These are phyloP conservation scores for Poeciliopsis turneri DNA, from an alignment of 2,797 vertebrate genomes.

Conservation along the genomic window DNA sequence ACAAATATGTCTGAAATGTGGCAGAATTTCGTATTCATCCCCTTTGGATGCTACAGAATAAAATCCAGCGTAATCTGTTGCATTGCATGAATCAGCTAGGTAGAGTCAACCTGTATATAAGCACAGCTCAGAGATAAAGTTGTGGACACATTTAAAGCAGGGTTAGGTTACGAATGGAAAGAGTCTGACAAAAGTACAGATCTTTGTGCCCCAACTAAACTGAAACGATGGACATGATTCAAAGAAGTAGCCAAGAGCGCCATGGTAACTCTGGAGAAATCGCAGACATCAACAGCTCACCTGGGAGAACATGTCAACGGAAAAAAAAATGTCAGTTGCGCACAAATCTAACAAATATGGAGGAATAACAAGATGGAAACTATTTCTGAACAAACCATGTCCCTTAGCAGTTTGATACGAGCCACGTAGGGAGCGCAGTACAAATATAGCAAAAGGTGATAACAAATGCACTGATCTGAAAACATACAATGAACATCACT, in stretches of 20 bases:
- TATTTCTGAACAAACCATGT: background rate
- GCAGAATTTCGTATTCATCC: background rate
- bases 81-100: background rate
- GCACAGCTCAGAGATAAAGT: background rate
- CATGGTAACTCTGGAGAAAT: background rate
- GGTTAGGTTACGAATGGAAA: background rate
- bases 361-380: background rate
- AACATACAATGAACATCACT: too few species aligned
- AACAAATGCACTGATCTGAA: background rate
- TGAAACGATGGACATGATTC: background rate
- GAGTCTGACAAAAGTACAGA: background rate
- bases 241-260: background rate
- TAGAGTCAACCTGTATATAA: background rate
- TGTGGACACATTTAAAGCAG: background rate
- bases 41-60: background rate
- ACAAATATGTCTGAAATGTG: background rate
- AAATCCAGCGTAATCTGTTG: background rate
- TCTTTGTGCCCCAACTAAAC: background rate
- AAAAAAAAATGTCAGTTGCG: background rate
- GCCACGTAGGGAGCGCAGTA: background rate
- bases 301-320: background rate
- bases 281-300: background rate
- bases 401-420: background rate
- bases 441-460: background rate
- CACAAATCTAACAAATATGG: background rate